phyloP scores from a whole-genome alignment of 2,113 vertebrate species.

The Strix uralensis region DNA sequence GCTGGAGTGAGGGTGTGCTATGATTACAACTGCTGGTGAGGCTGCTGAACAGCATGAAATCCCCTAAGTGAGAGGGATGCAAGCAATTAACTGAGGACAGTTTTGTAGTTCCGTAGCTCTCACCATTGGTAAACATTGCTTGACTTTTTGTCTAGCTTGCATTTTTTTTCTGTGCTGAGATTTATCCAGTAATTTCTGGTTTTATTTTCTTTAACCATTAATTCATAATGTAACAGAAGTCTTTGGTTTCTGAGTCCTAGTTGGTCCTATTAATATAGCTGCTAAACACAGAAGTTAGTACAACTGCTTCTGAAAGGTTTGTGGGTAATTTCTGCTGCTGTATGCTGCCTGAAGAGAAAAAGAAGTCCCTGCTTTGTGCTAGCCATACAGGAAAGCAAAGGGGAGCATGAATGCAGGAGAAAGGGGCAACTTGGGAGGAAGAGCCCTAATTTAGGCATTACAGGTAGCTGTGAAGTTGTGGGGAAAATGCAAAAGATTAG shows the following conservation, averaged over 20 bases:
- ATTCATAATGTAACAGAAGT: background rate
- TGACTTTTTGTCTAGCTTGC: background rate
- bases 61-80: background rate
- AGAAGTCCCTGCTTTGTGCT: background rate
- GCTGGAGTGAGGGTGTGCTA: background rate
- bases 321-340: background rate
- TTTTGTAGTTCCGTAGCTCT: background rate
- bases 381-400: background rate
- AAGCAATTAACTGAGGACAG: background rate
- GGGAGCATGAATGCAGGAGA: background rate
- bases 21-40: background rate
- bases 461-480: background rate
- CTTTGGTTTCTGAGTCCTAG: background rate
- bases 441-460: background rate
- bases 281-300: background rate
- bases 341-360: background rate
- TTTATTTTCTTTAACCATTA: background rate
- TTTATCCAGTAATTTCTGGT: background rate
- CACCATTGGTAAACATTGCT: background rate
- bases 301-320: background rate
- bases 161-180: background rate
- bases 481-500: background rate
- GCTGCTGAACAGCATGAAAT: background rate
- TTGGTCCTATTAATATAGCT: background rate
- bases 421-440: background rate